Evolutionary conservation across 2,888 invertebrate genomes (phyloP), one percentile per base, ranked within the genome.

Genomic region (Monopis laevigella): DNA sequence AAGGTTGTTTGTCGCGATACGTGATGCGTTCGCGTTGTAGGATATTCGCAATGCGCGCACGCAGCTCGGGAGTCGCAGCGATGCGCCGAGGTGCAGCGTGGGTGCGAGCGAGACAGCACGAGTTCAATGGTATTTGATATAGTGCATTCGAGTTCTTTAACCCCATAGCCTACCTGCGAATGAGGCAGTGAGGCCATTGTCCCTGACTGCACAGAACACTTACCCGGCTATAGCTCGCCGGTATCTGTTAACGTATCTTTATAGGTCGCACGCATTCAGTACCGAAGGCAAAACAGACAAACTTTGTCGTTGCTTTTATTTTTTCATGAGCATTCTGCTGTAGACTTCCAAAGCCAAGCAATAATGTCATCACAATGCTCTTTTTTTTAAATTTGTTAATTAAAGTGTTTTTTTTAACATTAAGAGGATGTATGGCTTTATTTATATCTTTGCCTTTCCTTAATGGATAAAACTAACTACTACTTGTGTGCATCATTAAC

Each of bases 81-180:
- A 65, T 68, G 72, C 72, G 65, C 51, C 52, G 21, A 13, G 21
- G 29, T 29, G 44, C 42, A 28, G 24, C 34, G 43, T 34, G 43
- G 38, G 74, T 57, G 64, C 51, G 67, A 78, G 65, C 49, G 62
- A 53, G 77, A 77, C 59, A 49, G 55, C 56, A 60, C 55, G 68
- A 73, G 77, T 82, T 81, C 81, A 82, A 73, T 77, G 81, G 75
- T 78, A 78, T 78, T 78, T 75, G 75, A 81, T 78, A 74, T 80
- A 78, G 77, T 80, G 74, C 80, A 82, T 59, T 56, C 58, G 66
- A 77, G 80, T 81, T 82, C 81, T 68, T 78, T 80, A 77, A 77
- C 77, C 81, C 74, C 74, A 72, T 82, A 82, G 78, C 82, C 81
- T 81, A 81, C 80, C 81, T 75, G 78, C 75, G 74, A 75, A 73